phyloP scores from a whole-genome alignment of 2,113 vertebrate genomes.

The Ahaetulla prasina region DNA sequence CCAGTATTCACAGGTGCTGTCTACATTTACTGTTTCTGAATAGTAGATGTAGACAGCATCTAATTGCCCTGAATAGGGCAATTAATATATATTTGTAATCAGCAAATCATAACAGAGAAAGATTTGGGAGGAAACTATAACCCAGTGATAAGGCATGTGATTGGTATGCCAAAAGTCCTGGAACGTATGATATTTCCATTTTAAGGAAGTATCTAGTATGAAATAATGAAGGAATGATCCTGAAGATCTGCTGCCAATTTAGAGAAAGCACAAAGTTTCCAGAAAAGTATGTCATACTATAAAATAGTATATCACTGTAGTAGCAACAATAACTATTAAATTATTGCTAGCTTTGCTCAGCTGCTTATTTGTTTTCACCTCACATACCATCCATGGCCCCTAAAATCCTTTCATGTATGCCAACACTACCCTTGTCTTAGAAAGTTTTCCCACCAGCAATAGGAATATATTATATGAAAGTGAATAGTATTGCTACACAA shows the following conservation, averaged over 20 bases:
- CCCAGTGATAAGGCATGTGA: background rate
- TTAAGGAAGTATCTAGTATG: background rate
- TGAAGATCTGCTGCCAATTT: background rate
- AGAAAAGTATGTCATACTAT: background rate
- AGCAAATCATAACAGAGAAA: background rate
- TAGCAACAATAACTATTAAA: background rate
- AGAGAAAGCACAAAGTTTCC: background rate
- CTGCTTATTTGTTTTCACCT: background rate
- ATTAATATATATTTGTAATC: background rate
- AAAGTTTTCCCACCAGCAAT: background rate
- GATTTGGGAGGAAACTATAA: background rate
- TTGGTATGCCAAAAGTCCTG: background rate
- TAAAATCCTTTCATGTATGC: background rate
- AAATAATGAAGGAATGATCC: background rate
- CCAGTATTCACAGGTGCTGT: background rate
- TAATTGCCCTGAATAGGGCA: too few species aligned
- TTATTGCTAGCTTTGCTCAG: background rate
- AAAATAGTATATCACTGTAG: background rate
- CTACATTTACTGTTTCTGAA: background rate
- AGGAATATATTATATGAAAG: background rate
- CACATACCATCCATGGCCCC: too few species aligned
- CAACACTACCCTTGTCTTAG: background rate
- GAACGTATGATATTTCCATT: background rate
- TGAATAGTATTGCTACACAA: background rate
- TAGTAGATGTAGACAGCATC: too few species aligned